Evolutionary conservation across 2,888 invertebrate genomes (phyloP), one percentile per base, ranked within the genome.

Genomic region (Drosophila fulvimacula): DNA sequence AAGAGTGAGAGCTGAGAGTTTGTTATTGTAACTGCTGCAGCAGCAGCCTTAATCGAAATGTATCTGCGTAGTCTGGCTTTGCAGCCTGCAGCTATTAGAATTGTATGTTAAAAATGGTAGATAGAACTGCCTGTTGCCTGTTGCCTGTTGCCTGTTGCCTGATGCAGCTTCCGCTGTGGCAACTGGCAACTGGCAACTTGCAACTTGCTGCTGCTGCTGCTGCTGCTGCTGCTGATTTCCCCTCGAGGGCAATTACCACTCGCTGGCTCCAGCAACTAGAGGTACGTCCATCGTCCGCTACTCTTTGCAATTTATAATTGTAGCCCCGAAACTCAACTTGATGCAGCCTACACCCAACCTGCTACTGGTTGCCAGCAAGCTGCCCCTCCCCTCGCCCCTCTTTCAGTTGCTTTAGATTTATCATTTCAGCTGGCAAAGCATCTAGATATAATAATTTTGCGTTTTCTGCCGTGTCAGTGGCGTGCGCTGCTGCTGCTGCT

Each of bases 81-180:
- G 59, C 57, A 19, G 83, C 87, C 81, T 71, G 68, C 65, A 74
- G 83, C 65, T 81, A 75, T 74, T 71, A 88, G 87, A 81, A 81
- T 58, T 78, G 84, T 76, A 53, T 81, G 78, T 71, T 70, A 67
- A 80, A 80, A 82, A 64, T 74, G 61, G 69, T 64, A 70, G 19
- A 21, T 65, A 71, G 80, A 79, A 85, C 30, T 69, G 80, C 69
- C 77, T 66, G 67, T 51, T 49, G n/a, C n/a, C n/a, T n/a, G n/a
- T n/a, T n/a, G n/a, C n/a, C n/a, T n/a, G n/a, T n/a, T n/a, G n/a
- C n/a, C n/a, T n/a, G n/a, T n/a, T 69, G 80, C 69, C 77, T 66
- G 67, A 48, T 49, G 53, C 44, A 44, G 71, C 75, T 79, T 74
- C 70, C 61, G 76, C 51, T 49, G 55, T 34, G 48, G 38, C 76